Conservation (phyloP, 2,888 invertebrate species). For the Cinara cedri region DNA sequence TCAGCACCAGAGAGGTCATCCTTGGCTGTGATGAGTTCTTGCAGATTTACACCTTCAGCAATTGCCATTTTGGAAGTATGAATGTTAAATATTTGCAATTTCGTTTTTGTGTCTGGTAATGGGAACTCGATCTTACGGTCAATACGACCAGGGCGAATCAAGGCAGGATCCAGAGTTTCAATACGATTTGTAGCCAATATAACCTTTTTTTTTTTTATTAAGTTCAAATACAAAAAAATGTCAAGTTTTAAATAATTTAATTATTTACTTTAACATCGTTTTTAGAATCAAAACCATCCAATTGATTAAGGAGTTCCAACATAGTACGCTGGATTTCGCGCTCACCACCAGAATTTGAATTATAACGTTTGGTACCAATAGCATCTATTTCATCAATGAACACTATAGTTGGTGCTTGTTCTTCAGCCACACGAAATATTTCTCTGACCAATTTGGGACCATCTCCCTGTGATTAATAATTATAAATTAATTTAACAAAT, state of each 20-base stretch:
- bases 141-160: conserved; percentile 97
- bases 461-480: conserved; percentile 74
- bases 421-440: conserved; percentile 98
- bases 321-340: conserved; percentile 99
- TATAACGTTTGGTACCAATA: conserved; percentile 97
- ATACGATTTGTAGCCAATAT: conserved; percentile 95
- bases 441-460: conserved; percentile 98
- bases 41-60: conserved; percentile 93
- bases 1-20: conserved; percentile 98
- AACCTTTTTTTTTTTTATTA: conserved; percentile 80
- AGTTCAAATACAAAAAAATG: conserved; percentile 2
- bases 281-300: conserved; percentile 96
- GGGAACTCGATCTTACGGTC: conserved; percentile 99
- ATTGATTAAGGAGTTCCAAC: conserved; percentile 97
- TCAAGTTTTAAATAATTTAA: neutral
- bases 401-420: conserved; percentile 98
- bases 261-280: conserved; percentile 88
- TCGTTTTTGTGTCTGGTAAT: conserved; percentile 98
- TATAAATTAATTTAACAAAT: too few species aligned
- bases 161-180: conserved; percentile 96
- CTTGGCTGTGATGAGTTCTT: conserved; percentile 97
- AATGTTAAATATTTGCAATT: conserved; percentile 94
- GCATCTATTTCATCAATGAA: conserved; percentile 99
- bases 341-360: conserved; percentile 99
- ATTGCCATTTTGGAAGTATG: conserved; percentile 99